These are phyloP conservation scores for Medauroidea extradentata DNA, from an alignment of 1,140 invertebrate genomes.

Conservation along the genomic window DNA sequence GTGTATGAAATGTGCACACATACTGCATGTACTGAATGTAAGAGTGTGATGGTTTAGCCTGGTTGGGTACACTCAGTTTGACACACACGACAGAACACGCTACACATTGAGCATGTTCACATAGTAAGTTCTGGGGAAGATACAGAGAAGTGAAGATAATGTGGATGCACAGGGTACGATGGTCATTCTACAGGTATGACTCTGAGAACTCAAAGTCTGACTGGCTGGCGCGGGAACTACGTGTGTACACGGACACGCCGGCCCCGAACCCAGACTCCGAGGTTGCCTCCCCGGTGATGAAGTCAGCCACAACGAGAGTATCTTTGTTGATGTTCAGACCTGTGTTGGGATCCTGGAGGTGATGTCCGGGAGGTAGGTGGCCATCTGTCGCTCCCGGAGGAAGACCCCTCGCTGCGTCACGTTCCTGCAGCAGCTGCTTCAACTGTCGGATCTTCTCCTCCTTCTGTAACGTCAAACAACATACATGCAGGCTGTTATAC, in stretches of 20 bases:
- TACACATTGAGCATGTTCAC: too few relatives aligned
- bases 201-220: constrained; percentile 84
- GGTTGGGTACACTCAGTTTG: too few relatives aligned
- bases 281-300: constrained; percentile 69
- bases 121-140: too few relatives aligned
- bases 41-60: too few relatives aligned
- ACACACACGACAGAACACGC: too few relatives aligned
- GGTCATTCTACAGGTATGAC: constrained; percentile 66
- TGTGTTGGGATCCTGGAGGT: background rate
- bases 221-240: constrained; percentile 69
- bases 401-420: constrained; percentile 51
- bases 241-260: constrained; percentile 65
- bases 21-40: too few relatives aligned
- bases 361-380: constrained; percentile 1
- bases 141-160: background rate
- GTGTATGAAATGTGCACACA: too few relatives aligned
- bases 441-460: constrained; percentile 80
- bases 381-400: constrained; percentile 25
- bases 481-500: too few relatives aligned
- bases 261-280: constrained; percentile 69
- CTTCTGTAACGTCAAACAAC: constrained; percentile 60
- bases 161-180: background rate
- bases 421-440: constrained; percentile 71
- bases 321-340: constrained; percentile 37
- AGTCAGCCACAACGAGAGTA: constrained; percentile 60